Evolutionary conservation across 2,888 invertebrate genomes (phyloP), one percentile per base, ranked within the genome.

Genomic region (Trissolcus brochymenae): DNA sequence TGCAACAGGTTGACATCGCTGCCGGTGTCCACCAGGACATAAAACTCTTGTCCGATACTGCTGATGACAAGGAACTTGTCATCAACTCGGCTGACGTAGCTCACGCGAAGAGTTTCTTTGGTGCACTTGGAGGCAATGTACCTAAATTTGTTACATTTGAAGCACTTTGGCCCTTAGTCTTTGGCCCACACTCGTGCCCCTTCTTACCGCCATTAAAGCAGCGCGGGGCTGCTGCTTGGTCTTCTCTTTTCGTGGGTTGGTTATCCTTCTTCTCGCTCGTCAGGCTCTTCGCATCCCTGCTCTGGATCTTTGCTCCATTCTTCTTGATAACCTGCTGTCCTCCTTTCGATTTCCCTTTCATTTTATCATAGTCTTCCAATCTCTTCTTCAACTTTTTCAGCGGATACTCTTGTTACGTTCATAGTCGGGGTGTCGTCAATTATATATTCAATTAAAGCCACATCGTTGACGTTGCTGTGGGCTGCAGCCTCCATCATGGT

Each of bases 111-210:
- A 7, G 11, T 49, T 4, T 6, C 19, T 11, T 41, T 65, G 21
- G 21, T 6, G 6, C 53, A 25, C 14, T 19, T 49, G 1, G 56
- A 0, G 9, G 81, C 66, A 4, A 73, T 56, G 35, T 82, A 78
- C 3, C 79, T 76, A 51, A 61, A 81, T 2, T 54, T 4, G 29
- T 74, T 25, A 21, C 81, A 80, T 13, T 68, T 79, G 49, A 82
- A 81, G 46, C 81, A 81, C 56, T 81, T 80, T 2, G 62, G 1
- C 78, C 81, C 49, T 81, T 78, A n/a, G 55, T 60, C 17, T 73
- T 29, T n/a, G n/a, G 29, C 6, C 9, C 29, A 4, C 4, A 29
- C 29, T 46, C 46, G 16, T 46, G 46, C n/a, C 16, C 16, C n/a
- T 54, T 25, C 2, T 11, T 6, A 4, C 14, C 13, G 4, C 25